A percentile compares a stretch with the other conserved stretches of the same genome.
phyloP scores from a whole-genome alignment of 2,113 vertebrate species.

The Artemisiospiza belli region DNA sequence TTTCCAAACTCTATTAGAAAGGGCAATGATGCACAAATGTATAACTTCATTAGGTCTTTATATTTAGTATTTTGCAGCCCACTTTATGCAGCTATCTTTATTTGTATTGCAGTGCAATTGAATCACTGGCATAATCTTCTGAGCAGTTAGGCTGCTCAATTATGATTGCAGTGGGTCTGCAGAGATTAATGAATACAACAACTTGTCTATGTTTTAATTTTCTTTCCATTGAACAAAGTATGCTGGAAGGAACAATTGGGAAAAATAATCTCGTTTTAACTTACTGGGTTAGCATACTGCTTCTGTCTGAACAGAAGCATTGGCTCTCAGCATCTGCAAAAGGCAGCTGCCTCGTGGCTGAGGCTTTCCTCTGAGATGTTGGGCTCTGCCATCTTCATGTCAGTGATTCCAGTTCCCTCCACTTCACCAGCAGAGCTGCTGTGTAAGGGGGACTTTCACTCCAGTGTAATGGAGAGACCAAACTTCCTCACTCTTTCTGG shows the following conservation, averaged over 20 bases:
- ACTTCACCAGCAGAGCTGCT: not conserved
- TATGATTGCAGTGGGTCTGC: not conserved
- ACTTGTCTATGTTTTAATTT: not conserved
- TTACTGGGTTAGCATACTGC: not conserved
- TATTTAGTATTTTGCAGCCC: conserved; percentile 36
- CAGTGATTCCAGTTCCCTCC: not conserved
- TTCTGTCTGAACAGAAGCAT: not conserved
- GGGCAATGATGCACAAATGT: conserved; percentile 35
- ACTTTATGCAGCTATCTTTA: not conserved
- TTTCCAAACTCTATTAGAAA: conserved; percentile 17
- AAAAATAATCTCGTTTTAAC: not conserved
- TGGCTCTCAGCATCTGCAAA: not conserved
- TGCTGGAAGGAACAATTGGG: not conserved
- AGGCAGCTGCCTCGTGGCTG: not conserved
- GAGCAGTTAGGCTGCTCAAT: not conserved
- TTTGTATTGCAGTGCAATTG: not conserved
- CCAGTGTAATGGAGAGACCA: fast-evolving
- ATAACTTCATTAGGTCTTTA: conserved; percentile 41
- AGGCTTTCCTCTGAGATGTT: fast-evolving
- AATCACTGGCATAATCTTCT: not conserved
- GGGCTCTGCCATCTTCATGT: not conserved
- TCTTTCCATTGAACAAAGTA: not conserved
- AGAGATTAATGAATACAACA: not conserved
- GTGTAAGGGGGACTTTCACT: not conserved
- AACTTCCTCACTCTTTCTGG: not conserved